Base-by-base conservation (phyloP, 2,888 invertebrate species). In the Invenusta paracnida region DNA sequence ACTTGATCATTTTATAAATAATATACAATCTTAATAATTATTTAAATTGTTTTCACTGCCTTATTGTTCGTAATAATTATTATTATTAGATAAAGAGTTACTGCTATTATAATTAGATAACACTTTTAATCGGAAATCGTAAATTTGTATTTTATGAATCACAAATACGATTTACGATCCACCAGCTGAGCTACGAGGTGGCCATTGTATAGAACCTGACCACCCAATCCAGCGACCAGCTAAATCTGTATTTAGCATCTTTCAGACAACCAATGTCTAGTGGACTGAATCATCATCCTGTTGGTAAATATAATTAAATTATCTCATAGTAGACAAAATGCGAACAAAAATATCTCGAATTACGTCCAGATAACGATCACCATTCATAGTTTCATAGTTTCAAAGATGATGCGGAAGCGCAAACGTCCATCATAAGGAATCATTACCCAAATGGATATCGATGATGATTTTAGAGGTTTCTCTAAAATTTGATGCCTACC, bases 301-400 rank as follows among this genome's bases (percentile, higher is more conserved):
- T 73, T 73, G 73, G 25, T 73, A 73, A 13, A n/a, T 73, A 73
- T 73, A 23, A 73, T 23, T 73, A 13, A 73, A 73, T 13, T 73
- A 73, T 73, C 73, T 73, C 73, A 73, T 73, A n/a, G 11, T 73
- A n/a, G 73, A 73, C 73, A 73, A 73, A 73, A 23, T 73, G 2
- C 11, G 73, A n/a, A 73, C 73, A 73, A 73, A 5, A 73, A 73
- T 73, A 73, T 73, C 73, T 73, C 73, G 73, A 5, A 73, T 73
- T 73, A 73, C 25, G 27, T 73, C 73, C 73, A n/a, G n/a, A n/a
- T n/a, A n/a, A 73, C 73, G 73, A n/a, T 73, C 25, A 73, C 73
- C 73, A 13, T 73, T 73, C 73, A 73, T 48, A 73, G 73, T 73
- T n/a, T n/a, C n/a, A n/a, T n/a, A n/a, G 73, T 73, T 73, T 73